Evolutionary conservation across 2,888 invertebrate species (phyloP).

Genomic region (Slavum lentiscoides): DNA sequence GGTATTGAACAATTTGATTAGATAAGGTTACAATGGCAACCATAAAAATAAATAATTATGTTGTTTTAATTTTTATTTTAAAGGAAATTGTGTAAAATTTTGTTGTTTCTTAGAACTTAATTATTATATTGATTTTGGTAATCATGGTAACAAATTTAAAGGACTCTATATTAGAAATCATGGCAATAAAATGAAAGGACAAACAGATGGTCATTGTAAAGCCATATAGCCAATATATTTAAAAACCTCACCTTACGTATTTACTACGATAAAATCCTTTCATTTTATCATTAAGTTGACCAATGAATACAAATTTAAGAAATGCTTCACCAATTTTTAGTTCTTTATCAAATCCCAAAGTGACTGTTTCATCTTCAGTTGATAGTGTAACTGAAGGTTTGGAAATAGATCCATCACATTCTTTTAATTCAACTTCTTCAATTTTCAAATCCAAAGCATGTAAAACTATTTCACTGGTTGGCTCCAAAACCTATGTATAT

Average conservation of each 20-base stretch:
- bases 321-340: conserved; percentile 65
- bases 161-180: too few species aligned
- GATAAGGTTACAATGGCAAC: too few species aligned
- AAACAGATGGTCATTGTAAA: too few species aligned
- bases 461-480: conserved; percentile 72
- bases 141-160: too few species aligned
- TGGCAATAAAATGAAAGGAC: too few species aligned
- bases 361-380: conserved; percentile 71
- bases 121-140: too few species aligned
- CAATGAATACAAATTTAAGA: conserved; percentile 75
- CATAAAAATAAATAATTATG: too few species aligned
- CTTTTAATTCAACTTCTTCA: conserved; percentile 61
- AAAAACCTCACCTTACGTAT: conserved; percentile 64
- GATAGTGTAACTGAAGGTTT: conserved; percentile 60
- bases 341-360: conserved; percentile 67
- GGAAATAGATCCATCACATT: conserved; percentile 55
- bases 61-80: background rate
- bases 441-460: conserved; percentile 79
- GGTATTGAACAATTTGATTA: too few species aligned
- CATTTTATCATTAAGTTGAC: conserved; percentile 89
- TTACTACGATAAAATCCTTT: conserved; percentile 93
- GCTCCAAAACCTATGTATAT: conserved; percentile 68
- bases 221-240: background rate
- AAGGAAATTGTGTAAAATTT: too few species aligned
- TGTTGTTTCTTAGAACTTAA: too few species aligned